A percentile compares a stretch with the other conserved stretches of the same genome.
Conservation (phyloP, 2,113 vertebrate species). For the Himantopus leucocephalus region DNA sequence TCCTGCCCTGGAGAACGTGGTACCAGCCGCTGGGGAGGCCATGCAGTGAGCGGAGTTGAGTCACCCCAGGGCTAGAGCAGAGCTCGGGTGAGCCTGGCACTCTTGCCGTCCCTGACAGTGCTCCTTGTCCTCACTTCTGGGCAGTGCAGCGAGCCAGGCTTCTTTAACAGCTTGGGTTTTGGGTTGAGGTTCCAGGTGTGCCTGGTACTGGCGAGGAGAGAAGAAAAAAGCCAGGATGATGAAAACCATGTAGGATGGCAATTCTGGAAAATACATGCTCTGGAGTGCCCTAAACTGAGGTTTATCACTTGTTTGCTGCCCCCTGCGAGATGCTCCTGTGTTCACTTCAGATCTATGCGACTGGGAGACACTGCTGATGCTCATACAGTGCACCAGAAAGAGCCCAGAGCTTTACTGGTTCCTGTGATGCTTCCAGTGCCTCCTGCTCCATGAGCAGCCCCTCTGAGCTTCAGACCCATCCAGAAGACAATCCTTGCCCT, state of each 20-base stretch:
- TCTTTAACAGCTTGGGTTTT: background rate
- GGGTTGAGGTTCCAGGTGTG: background rate
- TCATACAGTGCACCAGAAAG: background rate
- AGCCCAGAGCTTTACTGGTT: background rate
- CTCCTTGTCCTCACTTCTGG: background rate
- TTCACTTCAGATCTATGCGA: background rate
- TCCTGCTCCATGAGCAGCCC: background rate
- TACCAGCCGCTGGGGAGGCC: background rate
- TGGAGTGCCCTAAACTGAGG: background rate
- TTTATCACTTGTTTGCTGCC: background rate
- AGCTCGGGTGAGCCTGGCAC: background rate
- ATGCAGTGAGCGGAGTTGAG: accelerated
- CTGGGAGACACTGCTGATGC: background rate
- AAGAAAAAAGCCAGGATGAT: background rate
- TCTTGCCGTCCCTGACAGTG: background rate
- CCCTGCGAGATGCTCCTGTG: background rate
- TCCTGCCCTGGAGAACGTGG: background rate
- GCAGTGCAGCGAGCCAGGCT: background rate
- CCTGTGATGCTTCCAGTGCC: background rate
- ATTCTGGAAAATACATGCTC: background rate
- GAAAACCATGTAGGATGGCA: background rate
- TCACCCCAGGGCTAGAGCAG: background rate
- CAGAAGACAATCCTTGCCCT: background rate
- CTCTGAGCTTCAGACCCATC: background rate
- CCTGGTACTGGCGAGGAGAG: background rate